A percentile compares a stretch with the other conserved stretches of the same genome.
phyloP scores from a whole-genome alignment of 2,888 invertebrate species.

The Nowickia ferox region DNA sequence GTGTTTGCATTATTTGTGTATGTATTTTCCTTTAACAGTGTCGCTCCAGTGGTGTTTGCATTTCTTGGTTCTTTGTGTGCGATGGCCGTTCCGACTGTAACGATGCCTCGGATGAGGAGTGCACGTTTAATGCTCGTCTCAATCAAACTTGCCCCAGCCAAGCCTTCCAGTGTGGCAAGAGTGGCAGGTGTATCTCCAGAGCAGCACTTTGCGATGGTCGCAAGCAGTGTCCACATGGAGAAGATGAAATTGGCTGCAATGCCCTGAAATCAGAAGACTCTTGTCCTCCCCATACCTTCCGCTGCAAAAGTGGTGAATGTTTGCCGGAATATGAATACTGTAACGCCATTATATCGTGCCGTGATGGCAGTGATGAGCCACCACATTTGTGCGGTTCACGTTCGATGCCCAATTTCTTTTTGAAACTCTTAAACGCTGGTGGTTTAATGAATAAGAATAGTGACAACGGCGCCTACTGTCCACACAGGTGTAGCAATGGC shows the following conservation, averaged over 20 bases:
- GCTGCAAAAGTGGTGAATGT: slow-evolving; percentile 93
- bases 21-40: slow-evolving; percentile 85
- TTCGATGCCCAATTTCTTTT: slow-evolving; percentile 82
- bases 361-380: slow-evolving; percentile 95
- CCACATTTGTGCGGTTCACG: slow-evolving; percentile 88
- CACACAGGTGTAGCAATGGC: slow-evolving; percentile 93
- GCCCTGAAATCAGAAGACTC: slow-evolving; percentile 84
- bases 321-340: slow-evolving; percentile 95
- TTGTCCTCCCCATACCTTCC: slow-evolving; percentile 92
- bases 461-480: slow-evolving; percentile 85
- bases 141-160: slow-evolving; percentile 87
- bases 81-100: slow-evolving; percentile 91
- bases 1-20: background rate
- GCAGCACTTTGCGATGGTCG: slow-evolving; percentile 92
- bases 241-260: slow-evolving; percentile 89
- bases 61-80: slow-evolving; percentile 97
- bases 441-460: slow-evolving; percentile 76
- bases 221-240: slow-evolving; percentile 90
- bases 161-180: slow-evolving; percentile 88
- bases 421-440: slow-evolving; percentile 80
- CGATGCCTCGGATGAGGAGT: slow-evolving; percentile 94
- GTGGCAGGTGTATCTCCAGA: slow-evolving; percentile 90
- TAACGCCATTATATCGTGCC: slow-evolving; percentile 93
- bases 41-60: slow-evolving; percentile 92
- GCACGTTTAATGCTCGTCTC: slow-evolving; percentile 84